phyloP scores from a whole-genome alignment of 2,888 invertebrate genomes.

The Tineola bisselliella region DNA sequence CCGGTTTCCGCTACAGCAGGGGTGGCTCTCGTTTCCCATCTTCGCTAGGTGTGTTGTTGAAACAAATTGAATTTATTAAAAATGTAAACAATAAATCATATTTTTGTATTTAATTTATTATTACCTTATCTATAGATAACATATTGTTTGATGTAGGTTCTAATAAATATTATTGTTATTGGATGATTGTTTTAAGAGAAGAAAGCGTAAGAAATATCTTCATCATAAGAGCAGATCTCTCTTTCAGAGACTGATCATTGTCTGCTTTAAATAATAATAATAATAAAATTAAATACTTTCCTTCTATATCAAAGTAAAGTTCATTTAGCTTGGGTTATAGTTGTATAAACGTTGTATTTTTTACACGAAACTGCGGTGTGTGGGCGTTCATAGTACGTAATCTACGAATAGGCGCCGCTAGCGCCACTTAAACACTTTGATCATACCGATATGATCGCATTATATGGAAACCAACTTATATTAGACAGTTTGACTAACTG shows the following conservation, averaged over 20 bases:
- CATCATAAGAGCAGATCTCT: too few species aligned
- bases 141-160: too few species aligned
- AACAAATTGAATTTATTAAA: background rate
- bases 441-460: conserved; percentile 24
- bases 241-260: too few species aligned
- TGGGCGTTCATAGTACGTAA: conserved; percentile 21
- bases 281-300: too few species aligned
- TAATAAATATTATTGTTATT: too few species aligned
- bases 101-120: too few species aligned
- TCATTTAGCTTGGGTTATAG: background rate
- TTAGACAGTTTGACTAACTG: too few species aligned
- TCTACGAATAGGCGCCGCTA: conserved; percentile 23
- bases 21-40: background rate
- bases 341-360: conserved; percentile 8
- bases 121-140: too few species aligned
- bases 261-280: too few species aligned
- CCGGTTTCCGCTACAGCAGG: conserved; percentile 10
- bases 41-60: background rate
- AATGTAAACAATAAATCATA: background rate
- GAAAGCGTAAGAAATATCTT: too few species aligned
- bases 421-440: conserved; percentile 34
- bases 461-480: conserved; percentile 14
- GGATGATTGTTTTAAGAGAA: too few species aligned
- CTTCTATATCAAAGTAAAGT: too few species aligned
- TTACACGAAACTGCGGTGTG: conserved; percentile 15